A percentile compares a stretch with the other conserved stretches of the same genome.
Conservation (phyloP, 2,888 invertebrate species). For the Flabesymbios commensalis region DNA sequence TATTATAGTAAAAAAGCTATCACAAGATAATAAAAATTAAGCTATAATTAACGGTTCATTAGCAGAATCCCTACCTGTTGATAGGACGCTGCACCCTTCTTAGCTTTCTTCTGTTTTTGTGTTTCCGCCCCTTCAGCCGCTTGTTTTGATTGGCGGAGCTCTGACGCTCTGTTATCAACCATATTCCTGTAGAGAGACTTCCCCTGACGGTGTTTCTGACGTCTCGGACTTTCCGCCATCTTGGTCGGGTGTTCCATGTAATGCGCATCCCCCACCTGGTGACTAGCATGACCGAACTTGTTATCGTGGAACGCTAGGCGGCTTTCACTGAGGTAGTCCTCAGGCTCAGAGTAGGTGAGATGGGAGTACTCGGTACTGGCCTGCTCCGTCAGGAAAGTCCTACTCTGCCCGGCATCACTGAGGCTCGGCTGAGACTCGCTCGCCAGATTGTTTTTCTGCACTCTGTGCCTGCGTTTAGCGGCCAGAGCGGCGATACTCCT, state of each 20-base stretch:
- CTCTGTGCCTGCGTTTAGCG: constrained; percentile 47
- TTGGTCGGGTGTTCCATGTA: neutral
- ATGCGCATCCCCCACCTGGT: constrained; percentile 8
- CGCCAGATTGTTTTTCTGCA: constrained; percentile 35
- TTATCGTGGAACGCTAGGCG: constrained; percentile 53
- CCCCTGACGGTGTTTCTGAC: neutral
- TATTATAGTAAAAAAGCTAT: too few species aligned
- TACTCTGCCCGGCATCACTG: neutral
- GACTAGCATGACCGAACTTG: constrained; percentile 32
- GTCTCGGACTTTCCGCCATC: neutral
- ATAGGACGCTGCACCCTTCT: neutral
- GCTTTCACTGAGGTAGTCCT: constrained; percentile 45
- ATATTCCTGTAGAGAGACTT: neutral
- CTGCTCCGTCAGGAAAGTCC: neutral
- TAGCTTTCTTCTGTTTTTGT: neutral
- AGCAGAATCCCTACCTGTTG: constrained; percentile 1
- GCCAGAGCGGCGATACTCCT: constrained; percentile 56
- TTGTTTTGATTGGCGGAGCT: neutral
- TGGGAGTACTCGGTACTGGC: neutral
- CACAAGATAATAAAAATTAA: too few species aligned
- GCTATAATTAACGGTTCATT: too few species aligned
- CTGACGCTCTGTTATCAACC: neutral
- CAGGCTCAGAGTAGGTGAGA: neutral
- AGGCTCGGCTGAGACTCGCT: neutral
- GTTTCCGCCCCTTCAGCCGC: neutral